Percentiles rank a stretch among this genome's conserved stretches.
These are phyloP conservation scores for human DNA, from an alignment of 2,113 vertebrate genomes.

Conservation along the genomic window GRCh38 chr14:57179001-57179500, in stretches of 20 bases:
- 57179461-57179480: constrained; percentile 62
- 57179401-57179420: background rate
- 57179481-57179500: constrained; percentile 64
- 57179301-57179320: constrained; percentile 56
- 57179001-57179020: constrained; percentile 58
- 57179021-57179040: constrained; percentile 57
- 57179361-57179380: constrained; percentile 54
- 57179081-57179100: constrained; percentile 66
- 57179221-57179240: constrained; percentile 73
- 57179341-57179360: constrained; percentile 49
- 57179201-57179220: constrained; percentile 79
- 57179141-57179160: constrained; percentile 75
- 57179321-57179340: constrained; percentile 64
- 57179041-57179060: constrained; percentile 66
- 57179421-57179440: background rate
- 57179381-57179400: background rate
- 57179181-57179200: constrained; percentile 68
- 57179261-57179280: constrained; percentile 76
- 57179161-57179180: constrained; percentile 77
- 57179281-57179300: constrained; percentile 69
- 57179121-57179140: constrained; percentile 77
- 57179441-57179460: background rate
- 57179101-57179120: constrained; percentile 57
- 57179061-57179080: constrained; percentile 78
- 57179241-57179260: constrained; percentile 76